Evolutionary conservation across 1,140 invertebrate species (phyloP).

Genomic region (Pararge aegeria): DNA sequence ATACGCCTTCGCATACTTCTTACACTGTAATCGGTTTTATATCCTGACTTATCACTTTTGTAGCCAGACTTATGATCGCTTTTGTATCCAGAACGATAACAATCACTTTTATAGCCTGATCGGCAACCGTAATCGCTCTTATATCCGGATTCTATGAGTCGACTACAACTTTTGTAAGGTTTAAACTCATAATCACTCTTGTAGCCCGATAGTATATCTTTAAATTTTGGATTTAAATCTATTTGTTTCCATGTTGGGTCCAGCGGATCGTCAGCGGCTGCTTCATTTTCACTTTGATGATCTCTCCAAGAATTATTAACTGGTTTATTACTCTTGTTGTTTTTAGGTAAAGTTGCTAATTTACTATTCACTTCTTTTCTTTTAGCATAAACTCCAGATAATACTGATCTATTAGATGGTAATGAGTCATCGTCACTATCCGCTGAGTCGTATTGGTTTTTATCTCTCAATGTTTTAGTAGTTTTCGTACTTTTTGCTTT

Average conservation of each 20-base stretch:
- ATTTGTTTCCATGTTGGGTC: slow-evolving; percentile 83
- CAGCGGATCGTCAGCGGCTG: slow-evolving; percentile 73
- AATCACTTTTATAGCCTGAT: slow-evolving; percentile 78
- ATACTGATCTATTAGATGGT: slow-evolving; percentile 63
- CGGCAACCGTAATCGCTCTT: slow-evolving; percentile 81
- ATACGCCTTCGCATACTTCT: slow-evolving; percentile 76
- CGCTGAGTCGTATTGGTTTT: slow-evolving; percentile 69
- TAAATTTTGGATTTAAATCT: slow-evolving; percentile 82
- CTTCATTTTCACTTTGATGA: slow-evolving; percentile 75
- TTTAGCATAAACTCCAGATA: slow-evolving; percentile 76
- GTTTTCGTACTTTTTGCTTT: slow-evolving; percentile 72
- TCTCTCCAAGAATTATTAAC: slow-evolving; percentile 69
- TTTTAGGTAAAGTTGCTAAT: slow-evolving; percentile 63
- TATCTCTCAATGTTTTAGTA: slow-evolving; percentile 79
- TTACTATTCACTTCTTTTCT: slow-evolving; percentile 76
- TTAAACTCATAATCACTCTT: slow-evolving; percentile 81
- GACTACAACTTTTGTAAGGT: slow-evolving; percentile 80
- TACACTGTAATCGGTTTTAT: slow-evolving; percentile 81
- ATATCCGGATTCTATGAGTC: slow-evolving; percentile 81
- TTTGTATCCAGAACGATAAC: slow-evolving; percentile 80
- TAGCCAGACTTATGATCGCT: slow-evolving; percentile 81
- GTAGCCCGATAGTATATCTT: slow-evolving; percentile 79
- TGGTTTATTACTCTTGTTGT: slow-evolving; percentile 49
- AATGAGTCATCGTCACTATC: slow-evolving; percentile 69
- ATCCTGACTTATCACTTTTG: slow-evolving; percentile 81